phyloP scores from a whole-genome alignment of 2,888 invertebrate genomes.

The Spialia ferax region DNA sequence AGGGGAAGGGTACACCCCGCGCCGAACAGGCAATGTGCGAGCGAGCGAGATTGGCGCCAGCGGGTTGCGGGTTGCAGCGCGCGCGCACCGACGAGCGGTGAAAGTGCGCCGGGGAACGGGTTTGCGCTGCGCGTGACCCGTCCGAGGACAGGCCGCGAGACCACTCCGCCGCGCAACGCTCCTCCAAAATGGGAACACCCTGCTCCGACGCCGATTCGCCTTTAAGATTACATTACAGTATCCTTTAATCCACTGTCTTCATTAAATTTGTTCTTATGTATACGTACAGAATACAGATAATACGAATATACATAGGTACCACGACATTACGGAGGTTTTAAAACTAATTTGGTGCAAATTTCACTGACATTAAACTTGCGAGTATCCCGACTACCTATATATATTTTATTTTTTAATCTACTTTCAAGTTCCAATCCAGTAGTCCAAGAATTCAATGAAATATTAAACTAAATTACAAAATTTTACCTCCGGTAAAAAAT shows the following conservation, averaged over 20 bases:
- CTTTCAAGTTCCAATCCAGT: too few species aligned
- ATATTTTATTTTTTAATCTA: too few species aligned
- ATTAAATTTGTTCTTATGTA: too few species aligned
- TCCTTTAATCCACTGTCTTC: constrained; percentile 8
- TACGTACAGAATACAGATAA: too few species aligned
- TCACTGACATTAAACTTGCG: too few species aligned
- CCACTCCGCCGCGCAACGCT: constrained; percentile 58
- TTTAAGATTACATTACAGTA: constrained; percentile 20
- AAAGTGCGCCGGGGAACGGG: constrained; percentile 81
- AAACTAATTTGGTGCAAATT: too few species aligned
- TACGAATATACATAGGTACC: too few species aligned
- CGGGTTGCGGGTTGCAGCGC: constrained; percentile 50
- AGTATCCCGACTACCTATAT: too few species aligned
- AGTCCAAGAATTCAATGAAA: too few species aligned
- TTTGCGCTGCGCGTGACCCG: constrained; percentile 81
- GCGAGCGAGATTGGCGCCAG: constrained; percentile 59
- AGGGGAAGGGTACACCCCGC: constrained; percentile 50
- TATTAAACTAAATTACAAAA: too few species aligned
- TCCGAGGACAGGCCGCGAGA: constrained; percentile 76
- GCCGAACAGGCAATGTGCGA: constrained; percentile 55
- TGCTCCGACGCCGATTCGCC: constrained; percentile 20
- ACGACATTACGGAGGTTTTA: background rate
- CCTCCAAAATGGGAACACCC: constrained; percentile 46
- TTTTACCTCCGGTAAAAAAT: too few species aligned
- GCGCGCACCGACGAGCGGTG: constrained; percentile 76